Conservation (phyloP, 2,113 vertebrate species). For the Mesembrinibis cayennensis region DNA sequence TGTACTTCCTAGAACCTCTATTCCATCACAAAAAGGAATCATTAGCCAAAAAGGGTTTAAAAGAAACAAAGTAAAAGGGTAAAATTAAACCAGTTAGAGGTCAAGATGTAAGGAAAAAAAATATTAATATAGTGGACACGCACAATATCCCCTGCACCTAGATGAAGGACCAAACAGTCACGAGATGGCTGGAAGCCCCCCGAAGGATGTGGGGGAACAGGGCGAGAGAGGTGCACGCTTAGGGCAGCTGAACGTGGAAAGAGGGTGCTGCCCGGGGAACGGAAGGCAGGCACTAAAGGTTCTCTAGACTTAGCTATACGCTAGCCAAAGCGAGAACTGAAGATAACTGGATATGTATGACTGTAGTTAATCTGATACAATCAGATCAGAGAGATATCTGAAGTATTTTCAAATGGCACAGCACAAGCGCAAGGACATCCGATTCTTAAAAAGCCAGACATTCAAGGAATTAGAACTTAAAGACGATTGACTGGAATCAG, state of each 20-base stretch:
- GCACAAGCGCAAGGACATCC: conserved; percentile 1
- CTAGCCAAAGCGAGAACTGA: neutral
- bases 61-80: neutral
- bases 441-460: neutral
- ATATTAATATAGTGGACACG: neutral
- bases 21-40: neutral
- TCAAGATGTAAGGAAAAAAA: neutral
- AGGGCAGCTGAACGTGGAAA: neutral
- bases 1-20: neutral
- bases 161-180: neutral
- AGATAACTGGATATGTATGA: neutral
- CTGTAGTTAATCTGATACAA: neutral
- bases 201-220: neutral
- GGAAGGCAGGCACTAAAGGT: neutral
- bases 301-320: rapidly evolving
- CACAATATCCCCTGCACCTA: neutral
- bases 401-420: conserved; percentile 43
- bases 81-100: neutral
- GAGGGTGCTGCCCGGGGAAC: neutral
- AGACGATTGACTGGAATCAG: conserved; percentile 26
- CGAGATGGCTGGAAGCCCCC: neutral
- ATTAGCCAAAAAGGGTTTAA: neutral
- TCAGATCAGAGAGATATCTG: neutral
- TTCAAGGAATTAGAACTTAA: conserved; percentile 18
- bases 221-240: neutral